Conservation (phyloP, 35 echinoderm and acorn worm genomes). For the Apostichopus japonicus region DNA sequence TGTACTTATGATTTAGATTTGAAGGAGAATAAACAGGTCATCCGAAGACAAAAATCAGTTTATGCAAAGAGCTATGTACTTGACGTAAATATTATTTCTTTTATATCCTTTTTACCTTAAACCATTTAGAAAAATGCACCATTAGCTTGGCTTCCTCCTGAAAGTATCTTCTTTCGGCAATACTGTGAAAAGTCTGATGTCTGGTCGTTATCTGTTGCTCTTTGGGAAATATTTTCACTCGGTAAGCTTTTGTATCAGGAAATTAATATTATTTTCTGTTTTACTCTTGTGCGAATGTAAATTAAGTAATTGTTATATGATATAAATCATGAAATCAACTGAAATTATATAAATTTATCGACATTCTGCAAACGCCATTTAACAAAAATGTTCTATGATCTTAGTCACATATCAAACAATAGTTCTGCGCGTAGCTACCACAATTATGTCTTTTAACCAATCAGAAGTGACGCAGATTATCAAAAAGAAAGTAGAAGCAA, state of each 20-base stretch:
- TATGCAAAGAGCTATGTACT: no score
- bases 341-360: no score
- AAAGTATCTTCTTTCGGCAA: constrained; percentile 20
- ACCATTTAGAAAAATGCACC: background rate
- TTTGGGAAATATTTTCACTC: constrained; percentile 36
- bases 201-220: constrained; percentile 12
- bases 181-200: background rate
- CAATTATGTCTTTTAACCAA: background rate
- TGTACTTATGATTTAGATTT: background rate
- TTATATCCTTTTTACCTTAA: no score
- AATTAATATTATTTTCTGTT: no score
- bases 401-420: background rate
- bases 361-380: no score
- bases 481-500: background rate
- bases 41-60: no score
- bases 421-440: background rate
- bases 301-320: background rate
- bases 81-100: background rate
- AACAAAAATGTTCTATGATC: no score
- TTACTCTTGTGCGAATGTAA: background rate
- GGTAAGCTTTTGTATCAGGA: background rate
- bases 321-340: background rate
- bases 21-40: background rate
- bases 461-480: background rate
- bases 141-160: constrained; percentile 10